Percentiles rank a stretch among this genome's conserved stretches.
phyloP scores from a whole-genome alignment of 2,888 invertebrate species.

The Megamerina dolium region DNA sequence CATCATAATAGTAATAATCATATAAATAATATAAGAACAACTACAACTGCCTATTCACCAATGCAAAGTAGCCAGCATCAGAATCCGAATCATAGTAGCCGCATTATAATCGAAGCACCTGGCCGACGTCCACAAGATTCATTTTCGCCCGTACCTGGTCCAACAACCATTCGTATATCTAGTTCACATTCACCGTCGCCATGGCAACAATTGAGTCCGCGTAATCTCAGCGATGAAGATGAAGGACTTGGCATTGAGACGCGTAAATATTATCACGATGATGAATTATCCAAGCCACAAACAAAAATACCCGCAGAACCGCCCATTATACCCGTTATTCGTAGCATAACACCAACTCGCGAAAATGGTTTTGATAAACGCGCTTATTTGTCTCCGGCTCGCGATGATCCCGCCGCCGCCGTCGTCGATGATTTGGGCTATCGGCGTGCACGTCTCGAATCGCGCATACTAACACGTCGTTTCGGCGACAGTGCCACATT shows the following conservation, averaged over 20 bases:
- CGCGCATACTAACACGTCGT: conserved; percentile 62
- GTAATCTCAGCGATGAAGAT: conserved; percentile 64
- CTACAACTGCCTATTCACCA: conserved; percentile 18
- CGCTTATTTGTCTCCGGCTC: conserved; percentile 54
- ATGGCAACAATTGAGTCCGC: conserved; percentile 45
- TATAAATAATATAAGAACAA: too few relatives aligned
- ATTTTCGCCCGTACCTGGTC: conserved; percentile 21
- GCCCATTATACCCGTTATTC: conserved; percentile 59
- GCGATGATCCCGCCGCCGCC: conserved; percentile 30
- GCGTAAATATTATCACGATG: conserved; percentile 51
- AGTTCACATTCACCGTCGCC: conserved; percentile 42
- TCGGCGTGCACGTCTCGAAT: conserved; percentile 68
- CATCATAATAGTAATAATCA: conserved; percentile 13
- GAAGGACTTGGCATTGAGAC: conserved; percentile 71
- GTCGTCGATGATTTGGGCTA: conserved; percentile 57
- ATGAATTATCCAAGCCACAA: conserved; percentile 22
- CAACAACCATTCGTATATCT: conserved; percentile 33
- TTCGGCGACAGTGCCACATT: conserved; percentile 39
- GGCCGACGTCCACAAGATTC: conserved; percentile 12
- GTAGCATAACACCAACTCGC: conserved; percentile 53
- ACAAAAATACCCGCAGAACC: conserved; percentile 50
- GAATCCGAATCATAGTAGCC: conserved; percentile 17
- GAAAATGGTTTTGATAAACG: conserved; percentile 18
- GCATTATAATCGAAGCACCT: conserved; percentile 16
- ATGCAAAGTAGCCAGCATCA: conserved; percentile 16